Conservation (phyloP, 2,113 vertebrate species). For the Pachypanchax playfairii region DNA sequence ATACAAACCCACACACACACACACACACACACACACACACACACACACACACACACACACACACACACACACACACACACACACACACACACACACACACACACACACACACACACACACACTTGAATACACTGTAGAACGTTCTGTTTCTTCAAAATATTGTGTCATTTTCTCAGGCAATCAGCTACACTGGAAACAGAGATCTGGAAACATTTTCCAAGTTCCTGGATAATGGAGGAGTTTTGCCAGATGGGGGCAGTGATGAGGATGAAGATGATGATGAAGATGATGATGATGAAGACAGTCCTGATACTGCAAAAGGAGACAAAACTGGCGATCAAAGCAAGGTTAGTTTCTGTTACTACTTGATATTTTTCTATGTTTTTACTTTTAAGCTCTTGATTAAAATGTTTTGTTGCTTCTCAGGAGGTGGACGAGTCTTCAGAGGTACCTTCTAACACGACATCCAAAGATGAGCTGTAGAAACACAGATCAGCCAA, state of each 20-base stretch:
- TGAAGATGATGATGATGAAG: conserved; percentile 1
- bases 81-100: not conserved
- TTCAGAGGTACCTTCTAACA: conserved; percentile 26
- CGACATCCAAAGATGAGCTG: conserved; percentile 70
- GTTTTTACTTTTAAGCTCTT: not conserved
- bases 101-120: accelerated
- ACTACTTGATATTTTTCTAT: not conserved
- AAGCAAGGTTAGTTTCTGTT: conserved; percentile 43
- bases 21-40: not conserved
- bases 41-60: accelerated
- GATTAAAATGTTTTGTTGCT: not conserved
- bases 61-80: not conserved
- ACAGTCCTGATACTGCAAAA: not conserved
- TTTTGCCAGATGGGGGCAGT: conserved; percentile 66
- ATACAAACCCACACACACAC: not conserved
- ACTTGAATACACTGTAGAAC: not conserved
- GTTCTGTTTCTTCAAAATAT: not conserved
- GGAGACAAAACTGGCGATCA: not conserved
- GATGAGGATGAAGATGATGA: conserved; percentile 44
- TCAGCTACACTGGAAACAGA: conserved; percentile 80
- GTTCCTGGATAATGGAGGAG: conserved; percentile 88
- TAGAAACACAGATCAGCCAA: conserved; percentile 46
- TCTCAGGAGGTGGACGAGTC: conserved; percentile 49
- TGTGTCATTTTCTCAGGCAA: conserved; percentile 69
- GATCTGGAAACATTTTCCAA: conserved; percentile 88